Evolutionary conservation across 2,888 invertebrate genomes (phyloP).

Genomic region (Poecilobothrus nobilitatus): DNA sequence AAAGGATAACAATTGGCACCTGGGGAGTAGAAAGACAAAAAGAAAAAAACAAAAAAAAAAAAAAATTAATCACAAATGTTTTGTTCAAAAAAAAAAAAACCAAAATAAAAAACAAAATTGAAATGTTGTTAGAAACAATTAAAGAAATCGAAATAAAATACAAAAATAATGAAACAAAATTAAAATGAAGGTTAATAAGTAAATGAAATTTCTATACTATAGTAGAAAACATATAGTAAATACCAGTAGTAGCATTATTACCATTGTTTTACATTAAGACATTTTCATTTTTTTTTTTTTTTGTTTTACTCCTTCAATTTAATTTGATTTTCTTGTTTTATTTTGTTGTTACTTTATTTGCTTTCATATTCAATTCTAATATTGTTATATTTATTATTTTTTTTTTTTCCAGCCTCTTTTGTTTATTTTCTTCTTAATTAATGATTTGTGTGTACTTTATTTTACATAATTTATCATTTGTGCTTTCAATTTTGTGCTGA

Average conservation of each 20-base stretch:
- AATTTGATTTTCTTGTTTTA: background rate
- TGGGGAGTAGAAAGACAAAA: slow-evolving; percentile 20
- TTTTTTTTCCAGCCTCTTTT: too few relatives aligned
- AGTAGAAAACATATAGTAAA: too few relatives aligned
- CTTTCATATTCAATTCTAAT: background rate
- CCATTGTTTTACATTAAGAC: too few relatives aligned
- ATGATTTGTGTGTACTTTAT: slow-evolving; percentile 1
- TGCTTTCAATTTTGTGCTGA: too few relatives aligned
- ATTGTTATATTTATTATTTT: too few relatives aligned
- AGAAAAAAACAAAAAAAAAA: slow-evolving; percentile 12
- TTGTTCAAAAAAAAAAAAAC: background rate
- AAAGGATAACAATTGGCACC: slow-evolving; percentile 80
- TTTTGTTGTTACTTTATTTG: background rate
- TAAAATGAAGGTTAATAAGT: background rate
- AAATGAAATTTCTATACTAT: background rate
- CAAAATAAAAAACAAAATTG: background rate
- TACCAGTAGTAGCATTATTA: too few relatives aligned
- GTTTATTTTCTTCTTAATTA: background rate
- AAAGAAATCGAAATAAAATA: background rate
- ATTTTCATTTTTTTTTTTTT: too few relatives aligned
- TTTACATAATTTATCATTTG: background rate
- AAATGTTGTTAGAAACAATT: too few relatives aligned
- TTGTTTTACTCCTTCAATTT: background rate
- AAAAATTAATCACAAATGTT: slow-evolving; percentile 7
- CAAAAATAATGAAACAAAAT: background rate